Conservation (phyloP, 2,113 vertebrate genomes). For the Paradoxurus hermaphroditus region DNA sequence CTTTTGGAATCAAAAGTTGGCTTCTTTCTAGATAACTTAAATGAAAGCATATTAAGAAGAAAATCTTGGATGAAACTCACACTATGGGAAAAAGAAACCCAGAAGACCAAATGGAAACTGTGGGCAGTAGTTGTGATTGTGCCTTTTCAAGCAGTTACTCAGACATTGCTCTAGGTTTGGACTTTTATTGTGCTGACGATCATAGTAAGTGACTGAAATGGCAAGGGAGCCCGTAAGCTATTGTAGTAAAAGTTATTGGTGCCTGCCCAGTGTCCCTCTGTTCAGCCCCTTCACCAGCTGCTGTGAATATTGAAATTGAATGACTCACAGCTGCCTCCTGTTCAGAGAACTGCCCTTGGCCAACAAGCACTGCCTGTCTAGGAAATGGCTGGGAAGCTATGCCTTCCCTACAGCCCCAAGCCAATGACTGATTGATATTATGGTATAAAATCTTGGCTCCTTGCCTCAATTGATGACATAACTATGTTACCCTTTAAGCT, state of each 20-base stretch:
- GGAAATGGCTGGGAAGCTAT: not conserved
- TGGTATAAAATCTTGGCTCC: not conserved
- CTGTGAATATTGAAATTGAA: not conserved
- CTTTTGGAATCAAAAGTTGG: constrained; percentile 50
- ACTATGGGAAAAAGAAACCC: not conserved
- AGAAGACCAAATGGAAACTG: constrained; percentile 60
- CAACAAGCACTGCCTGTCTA: not conserved
- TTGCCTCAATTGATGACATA: not conserved
- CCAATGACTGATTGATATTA: not conserved
- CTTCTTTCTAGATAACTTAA: constrained; percentile 55
- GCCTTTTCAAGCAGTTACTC: constrained; percentile 40
- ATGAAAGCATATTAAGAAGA: constrained; percentile 55
- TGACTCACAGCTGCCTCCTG: not conserved
- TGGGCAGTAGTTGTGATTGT: constrained; percentile 30
- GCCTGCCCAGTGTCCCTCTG: not conserved
- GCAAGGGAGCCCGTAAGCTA: rapidly evolving
- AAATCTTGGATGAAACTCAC: constrained; percentile 51
- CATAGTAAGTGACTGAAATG: not conserved
- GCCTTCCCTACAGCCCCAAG: not conserved
- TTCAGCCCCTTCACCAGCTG: not conserved
- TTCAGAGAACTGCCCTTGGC: not conserved
- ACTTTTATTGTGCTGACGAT: not conserved
- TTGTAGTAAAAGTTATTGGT: not conserved
- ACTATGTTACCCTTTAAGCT: not conserved
- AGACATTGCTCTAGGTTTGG: not conserved